These are phyloP conservation scores for Hyppa rectilinea DNA, from an alignment of 2,888 invertebrate genomes.

Conservation along the genomic window DNA sequence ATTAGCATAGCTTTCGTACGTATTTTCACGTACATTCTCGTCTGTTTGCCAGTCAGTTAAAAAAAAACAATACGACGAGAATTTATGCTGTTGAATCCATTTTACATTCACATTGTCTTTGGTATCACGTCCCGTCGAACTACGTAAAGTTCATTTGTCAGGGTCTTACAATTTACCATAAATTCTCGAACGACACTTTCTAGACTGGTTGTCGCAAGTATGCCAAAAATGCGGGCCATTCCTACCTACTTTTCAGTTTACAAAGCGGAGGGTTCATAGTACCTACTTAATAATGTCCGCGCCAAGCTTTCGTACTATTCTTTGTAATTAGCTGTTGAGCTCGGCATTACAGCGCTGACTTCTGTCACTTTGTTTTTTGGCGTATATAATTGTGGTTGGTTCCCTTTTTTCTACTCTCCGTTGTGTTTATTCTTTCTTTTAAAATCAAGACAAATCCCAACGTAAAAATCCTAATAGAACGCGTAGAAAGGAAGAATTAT, in stretches of 20 bases:
- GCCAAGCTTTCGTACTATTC: constrained; percentile 57
- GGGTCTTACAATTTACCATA: constrained; percentile 77
- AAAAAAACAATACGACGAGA: constrained; percentile 74
- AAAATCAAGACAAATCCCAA: constrained; percentile 44
- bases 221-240: constrained; percentile 70
- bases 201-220: constrained; percentile 71
- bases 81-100: constrained; percentile 77
- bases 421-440: constrained; percentile 44
- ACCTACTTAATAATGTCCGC: constrained; percentile 67
- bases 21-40: constrained; percentile 20
- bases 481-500: constrained; percentile 51
- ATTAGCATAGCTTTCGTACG: constrained; percentile 9
- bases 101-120: constrained; percentile 82
- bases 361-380: constrained; percentile 61
- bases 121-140: constrained; percentile 78
- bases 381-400: constrained; percentile 55
- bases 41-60: constrained; percentile 67
- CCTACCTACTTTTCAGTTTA: constrained; percentile 66
- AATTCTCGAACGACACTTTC: constrained; percentile 76
- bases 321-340: constrained; percentile 70
- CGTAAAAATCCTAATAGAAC: constrained; percentile 42
- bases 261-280: constrained; percentile 65
- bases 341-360: constrained; percentile 63
- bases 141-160: constrained; percentile 85
- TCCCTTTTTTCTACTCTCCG: constrained; percentile 39